A percentile compares a stretch with the other conserved stretches of the same genome.
Conservation (phyloP, 2,113 vertebrate species). For the Taxidea taxus region DNA sequence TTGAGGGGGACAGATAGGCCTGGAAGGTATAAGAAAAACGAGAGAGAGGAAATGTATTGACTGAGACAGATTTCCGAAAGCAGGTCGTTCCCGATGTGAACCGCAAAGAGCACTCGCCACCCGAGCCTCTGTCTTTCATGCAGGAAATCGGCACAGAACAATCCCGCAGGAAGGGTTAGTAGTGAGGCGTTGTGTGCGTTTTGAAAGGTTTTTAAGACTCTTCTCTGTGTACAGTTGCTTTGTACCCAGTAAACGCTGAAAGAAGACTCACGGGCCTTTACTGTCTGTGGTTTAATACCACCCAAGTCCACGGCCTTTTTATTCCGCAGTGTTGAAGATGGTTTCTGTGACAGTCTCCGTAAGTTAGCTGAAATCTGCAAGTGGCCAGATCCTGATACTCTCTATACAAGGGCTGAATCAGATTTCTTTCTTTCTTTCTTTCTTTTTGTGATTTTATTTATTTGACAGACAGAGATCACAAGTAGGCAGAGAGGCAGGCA, state of each 20-base stretch:
- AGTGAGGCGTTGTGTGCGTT: not conserved
- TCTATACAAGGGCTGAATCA: not conserved
- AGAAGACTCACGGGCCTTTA: not conserved
- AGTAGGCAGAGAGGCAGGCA: too few relatives aligned
- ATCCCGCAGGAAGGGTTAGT: not conserved
- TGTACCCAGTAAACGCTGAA: not conserved
- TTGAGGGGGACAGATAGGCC: not conserved
- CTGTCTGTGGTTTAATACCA: not conserved
- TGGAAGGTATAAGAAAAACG: conserved; percentile 9
- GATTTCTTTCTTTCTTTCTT: not conserved
- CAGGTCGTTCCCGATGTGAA: not conserved
- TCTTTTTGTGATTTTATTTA: too few relatives aligned
- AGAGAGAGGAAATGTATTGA: not conserved
- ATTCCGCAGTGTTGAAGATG: not conserved
- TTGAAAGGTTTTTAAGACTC: not conserved
- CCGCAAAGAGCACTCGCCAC: not conserved
- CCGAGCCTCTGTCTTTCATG: conserved; percentile 1
- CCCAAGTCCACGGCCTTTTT: not conserved
- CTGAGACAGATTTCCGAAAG: not conserved
- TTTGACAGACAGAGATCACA: too few relatives aligned
- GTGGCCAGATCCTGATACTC: not conserved
- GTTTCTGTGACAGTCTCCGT: not conserved
- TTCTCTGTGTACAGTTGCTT: not conserved
- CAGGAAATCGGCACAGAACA: not conserved
- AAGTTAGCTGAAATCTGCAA: not conserved